Conservation (phyloP, 2,113 vertebrate species). For the Miniopterus natalensis region DNA sequence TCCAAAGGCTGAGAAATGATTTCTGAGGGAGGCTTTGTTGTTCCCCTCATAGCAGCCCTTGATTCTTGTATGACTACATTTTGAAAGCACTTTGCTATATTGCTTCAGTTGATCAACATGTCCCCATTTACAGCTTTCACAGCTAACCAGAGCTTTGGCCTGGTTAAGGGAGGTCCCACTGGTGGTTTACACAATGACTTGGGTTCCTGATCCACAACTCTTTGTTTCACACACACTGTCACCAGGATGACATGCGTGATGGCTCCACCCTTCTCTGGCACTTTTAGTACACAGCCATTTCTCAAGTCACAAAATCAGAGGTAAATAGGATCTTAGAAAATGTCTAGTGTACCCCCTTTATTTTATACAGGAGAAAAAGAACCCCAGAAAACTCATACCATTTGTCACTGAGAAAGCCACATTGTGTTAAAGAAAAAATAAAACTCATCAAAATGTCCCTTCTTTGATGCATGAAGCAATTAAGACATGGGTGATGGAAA, state of each 20-base stretch:
- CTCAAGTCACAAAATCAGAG: conserved; percentile 7
- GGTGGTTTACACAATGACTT: neutral
- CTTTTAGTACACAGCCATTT: conserved; percentile 44
- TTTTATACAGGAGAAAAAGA: conserved; percentile 11
- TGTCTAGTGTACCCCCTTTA: neutral
- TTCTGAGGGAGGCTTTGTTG: neutral
- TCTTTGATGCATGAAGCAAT: neutral
- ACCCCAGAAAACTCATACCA: neutral
- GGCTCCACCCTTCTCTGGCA: neutral
- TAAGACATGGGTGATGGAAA: neutral
- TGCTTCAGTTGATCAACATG: neutral
- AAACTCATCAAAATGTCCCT: neutral
- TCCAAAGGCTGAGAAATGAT: neutral
- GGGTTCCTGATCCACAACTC: neutral
- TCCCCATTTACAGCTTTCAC: neutral
- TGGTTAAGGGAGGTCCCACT: neutral
- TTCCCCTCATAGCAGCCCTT: neutral
- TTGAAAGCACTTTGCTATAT: neutral
- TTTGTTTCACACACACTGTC: neutral
- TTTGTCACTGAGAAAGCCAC: neutral
- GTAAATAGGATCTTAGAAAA: conserved; percentile 7
- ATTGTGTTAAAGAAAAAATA: neutral
- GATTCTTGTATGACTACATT: conserved; percentile 16
- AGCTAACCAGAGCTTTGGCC: neutral
- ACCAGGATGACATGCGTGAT: neutral